These are phyloP conservation scores for Puffinus mauretanicus DNA, from an alignment of 2,113 vertebrate genomes.

Conservation along the genomic window DNA sequence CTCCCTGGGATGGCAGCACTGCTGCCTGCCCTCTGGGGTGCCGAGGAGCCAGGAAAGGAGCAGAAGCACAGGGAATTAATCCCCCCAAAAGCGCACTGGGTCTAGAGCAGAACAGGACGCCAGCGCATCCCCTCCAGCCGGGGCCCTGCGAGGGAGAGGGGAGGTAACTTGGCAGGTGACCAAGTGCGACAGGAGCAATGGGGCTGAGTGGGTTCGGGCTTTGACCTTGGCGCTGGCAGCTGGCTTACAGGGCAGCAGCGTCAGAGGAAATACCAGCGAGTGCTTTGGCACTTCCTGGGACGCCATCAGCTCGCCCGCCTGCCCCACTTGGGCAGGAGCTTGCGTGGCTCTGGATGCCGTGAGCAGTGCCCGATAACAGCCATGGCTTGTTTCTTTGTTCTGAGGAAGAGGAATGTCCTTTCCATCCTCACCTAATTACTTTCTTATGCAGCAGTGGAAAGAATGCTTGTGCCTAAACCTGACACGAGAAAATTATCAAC, in stretches of 20 bases:
- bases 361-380: neutral
- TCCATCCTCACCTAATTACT: conserved; percentile 63
- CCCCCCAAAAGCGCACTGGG: neutral
- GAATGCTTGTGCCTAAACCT: conserved; percentile 61
- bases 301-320: neutral
- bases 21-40: neutral
- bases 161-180: neutral
- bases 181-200: neutral
- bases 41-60: neutral
- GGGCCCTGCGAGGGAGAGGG: neutral
- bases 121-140: neutral
- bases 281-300: neutral
- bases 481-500: conserved; percentile 68
- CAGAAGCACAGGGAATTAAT: neutral
- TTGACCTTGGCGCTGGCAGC: neutral
- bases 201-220: neutral
- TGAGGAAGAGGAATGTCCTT: conserved; percentile 48
- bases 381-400: conserved; percentile 26
- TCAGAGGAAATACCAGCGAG: neutral
- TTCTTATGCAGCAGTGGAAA: conserved; percentile 68
- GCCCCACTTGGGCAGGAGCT: neutral
- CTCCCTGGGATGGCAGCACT: neutral
- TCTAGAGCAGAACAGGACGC: neutral
- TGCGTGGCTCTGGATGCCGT: neutral
- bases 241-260: neutral